A percentile compares a stretch with the other conserved stretches of the same genome.
Evolutionary conservation across 1,140 invertebrate genomes (phyloP).

Genomic region (Apolygus lucorum): DNA sequence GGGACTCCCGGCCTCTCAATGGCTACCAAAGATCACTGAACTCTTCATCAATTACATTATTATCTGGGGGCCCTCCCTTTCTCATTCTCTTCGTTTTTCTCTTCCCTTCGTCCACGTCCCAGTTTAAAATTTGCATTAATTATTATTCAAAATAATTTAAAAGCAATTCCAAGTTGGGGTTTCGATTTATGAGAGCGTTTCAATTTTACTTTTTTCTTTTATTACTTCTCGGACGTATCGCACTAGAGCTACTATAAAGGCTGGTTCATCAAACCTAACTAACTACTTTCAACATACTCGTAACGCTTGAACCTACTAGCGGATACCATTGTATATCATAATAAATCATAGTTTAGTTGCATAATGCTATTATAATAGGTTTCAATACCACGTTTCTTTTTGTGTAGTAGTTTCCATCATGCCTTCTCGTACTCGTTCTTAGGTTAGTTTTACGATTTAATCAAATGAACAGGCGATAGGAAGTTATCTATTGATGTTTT

Average conservation of each 20-base stretch:
- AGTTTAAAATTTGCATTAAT: not conserved
- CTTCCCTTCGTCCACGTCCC: not conserved
- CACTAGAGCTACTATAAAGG: too few relatives aligned
- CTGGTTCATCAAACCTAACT: too few relatives aligned
- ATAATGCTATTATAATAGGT: not conserved
- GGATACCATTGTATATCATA: not conserved
- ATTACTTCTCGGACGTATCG: not conserved
- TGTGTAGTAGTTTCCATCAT: too few relatives aligned
- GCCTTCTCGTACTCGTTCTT: too few relatives aligned
- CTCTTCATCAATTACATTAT: not conserved
- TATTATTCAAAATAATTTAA: not conserved
- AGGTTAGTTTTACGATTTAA: too few relatives aligned
- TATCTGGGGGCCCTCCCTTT: not conserved
- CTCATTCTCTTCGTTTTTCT: not conserved
- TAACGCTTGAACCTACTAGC: not conserved
- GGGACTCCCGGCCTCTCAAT: not conserved
- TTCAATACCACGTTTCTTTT: too few relatives aligned
- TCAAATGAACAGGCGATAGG: too few relatives aligned
- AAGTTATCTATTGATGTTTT: too few relatives aligned
- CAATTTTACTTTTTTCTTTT: not conserved
- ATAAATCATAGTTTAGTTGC: not conserved
- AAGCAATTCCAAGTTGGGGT: not conserved
- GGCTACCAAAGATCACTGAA: not conserved
- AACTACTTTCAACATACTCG: too few relatives aligned
- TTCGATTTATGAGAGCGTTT: not conserved